A percentile compares a stretch with the other conserved stretches of the same genome.
Conservation (phyloP, 2,888 invertebrate species). For the Pyrrhia umbra region DNA sequence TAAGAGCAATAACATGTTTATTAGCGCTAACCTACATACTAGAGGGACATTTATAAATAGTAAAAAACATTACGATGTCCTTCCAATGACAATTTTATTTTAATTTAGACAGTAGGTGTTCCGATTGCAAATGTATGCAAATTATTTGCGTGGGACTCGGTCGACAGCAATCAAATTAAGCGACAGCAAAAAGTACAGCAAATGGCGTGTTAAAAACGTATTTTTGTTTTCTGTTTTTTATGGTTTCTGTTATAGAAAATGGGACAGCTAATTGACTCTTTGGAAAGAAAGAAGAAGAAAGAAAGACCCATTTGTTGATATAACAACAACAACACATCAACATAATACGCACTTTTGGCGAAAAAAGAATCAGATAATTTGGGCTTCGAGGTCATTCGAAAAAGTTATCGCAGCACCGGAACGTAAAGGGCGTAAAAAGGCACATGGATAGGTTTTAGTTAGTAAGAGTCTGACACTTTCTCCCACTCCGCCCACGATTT, state of each 20-base stretch:
- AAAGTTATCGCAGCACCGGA: no score
- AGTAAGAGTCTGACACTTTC: no score
- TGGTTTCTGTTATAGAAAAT: slow-evolving; percentile 10
- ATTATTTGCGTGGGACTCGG: slow-evolving; percentile 79
- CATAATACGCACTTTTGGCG: no score
- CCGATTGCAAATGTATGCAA: slow-evolving; percentile 82
- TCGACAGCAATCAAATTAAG: slow-evolving; percentile 80
- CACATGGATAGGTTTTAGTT: no score
- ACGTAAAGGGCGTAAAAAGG: no score
- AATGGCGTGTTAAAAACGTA: slow-evolving; percentile 73
- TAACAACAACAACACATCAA: no score
- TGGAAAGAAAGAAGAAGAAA: no score
- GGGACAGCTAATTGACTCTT: no score
- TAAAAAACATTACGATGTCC: slow-evolving; percentile 48
- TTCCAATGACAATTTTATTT: slow-evolving; percentile 70
- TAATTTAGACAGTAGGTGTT: slow-evolving; percentile 68
- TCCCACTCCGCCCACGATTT: no score
- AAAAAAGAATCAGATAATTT: no score
- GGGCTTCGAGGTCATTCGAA: no score
- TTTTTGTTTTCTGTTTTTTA: slow-evolving; percentile 42
- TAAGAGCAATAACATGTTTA: slow-evolving; percentile 44
- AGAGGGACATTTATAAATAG: slow-evolving; percentile 36
- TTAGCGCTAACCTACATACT: slow-evolving; percentile 43
- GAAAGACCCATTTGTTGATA: no score
- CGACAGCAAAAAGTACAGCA: slow-evolving; percentile 72